These are phyloP conservation scores for Batillaria attramentaria DNA, from an alignment of 1,140 invertebrate genomes.

Conservation along the genomic window DNA sequence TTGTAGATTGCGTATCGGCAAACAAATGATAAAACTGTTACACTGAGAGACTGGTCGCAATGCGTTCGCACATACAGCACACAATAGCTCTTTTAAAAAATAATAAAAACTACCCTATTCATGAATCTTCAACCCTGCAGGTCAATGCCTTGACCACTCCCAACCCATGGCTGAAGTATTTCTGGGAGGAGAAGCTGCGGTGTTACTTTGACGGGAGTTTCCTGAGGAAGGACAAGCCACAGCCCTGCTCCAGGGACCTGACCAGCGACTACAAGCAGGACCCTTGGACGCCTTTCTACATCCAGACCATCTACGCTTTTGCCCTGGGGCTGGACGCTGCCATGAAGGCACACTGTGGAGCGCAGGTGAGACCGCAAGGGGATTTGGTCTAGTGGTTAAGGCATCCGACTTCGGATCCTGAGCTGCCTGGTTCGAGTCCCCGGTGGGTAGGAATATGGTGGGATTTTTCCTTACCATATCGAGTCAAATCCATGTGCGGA, in stretches of 20 bases:
- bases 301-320: conserved; percentile 12
- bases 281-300: conserved; percentile 9
- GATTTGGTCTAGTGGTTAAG: background rate
- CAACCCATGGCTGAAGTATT: conserved; percentile 29
- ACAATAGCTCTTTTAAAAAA: background rate
- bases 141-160: background rate
- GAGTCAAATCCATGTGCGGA: background rate
- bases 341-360: background rate
- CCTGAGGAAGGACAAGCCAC: background rate
- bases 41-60: background rate
- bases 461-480: background rate
- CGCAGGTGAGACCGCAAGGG: background rate
- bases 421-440: background rate
- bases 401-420: background rate
- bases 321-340: conserved; percentile 7
- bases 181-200: conserved; percentile 23
- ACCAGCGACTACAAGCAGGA: conserved; percentile 8
- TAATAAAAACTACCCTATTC: background rate
- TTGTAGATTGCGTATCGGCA: too few relatives aligned
- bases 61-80: background rate
- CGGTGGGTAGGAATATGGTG: background rate
- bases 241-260: background rate
- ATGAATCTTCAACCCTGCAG: background rate
- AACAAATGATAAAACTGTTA: too few relatives aligned
- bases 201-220: conserved; percentile 32